Evolutionary conservation across 2,113 vertebrate species (phyloP), one percentile per base, ranked within the genome.

Genomic region (Pogonocichla stellata): DNA sequence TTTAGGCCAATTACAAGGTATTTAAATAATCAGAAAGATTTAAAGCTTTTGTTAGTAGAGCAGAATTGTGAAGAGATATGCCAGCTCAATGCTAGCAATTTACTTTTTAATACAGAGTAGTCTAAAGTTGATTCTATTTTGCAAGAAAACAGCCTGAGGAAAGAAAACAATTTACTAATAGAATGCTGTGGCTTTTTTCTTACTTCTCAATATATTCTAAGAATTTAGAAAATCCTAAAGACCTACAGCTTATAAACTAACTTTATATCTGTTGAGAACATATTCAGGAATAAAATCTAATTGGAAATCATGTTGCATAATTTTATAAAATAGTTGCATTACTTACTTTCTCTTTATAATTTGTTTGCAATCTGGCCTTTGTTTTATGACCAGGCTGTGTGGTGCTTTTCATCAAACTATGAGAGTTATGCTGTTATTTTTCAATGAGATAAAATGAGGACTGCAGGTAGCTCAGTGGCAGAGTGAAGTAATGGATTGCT

Each of bases 61-160:
- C 29, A 65, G 51, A 73, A 80, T 36, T 78, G 61, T 77, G 69
- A 86, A 7, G 29, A 79, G 48, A 80, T 56, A 65, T 70, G 31
- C 43, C 74, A 67, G 22, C 31, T 91, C 20, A 53, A 57, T 51
- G 54, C 40, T 69, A 77, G 22, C 24, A 79, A 94, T 88, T 88
- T 54, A 11, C 50, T 42, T 92, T 92, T 88, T 64, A 69, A 82
- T 92, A 66, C 47, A 88, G 90, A 72, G 8, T 72, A 83, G 19
- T 48, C 8, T 89, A 83, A 94, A 92, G 74, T 51, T 78, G 58
- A 83, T 92, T 89, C 34, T 78, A 40, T 80, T 92, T 94, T 91
- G 60, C 42, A 95, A 94, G 56, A 80, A 86, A 80, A 91, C 10
- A 72, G 33, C 74, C 48, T 20, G 28, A 80, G 58, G 91, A 85